Base-by-base conservation (phyloP, 2,113 vertebrate genomes). In the Setophaga coronata region DNA sequence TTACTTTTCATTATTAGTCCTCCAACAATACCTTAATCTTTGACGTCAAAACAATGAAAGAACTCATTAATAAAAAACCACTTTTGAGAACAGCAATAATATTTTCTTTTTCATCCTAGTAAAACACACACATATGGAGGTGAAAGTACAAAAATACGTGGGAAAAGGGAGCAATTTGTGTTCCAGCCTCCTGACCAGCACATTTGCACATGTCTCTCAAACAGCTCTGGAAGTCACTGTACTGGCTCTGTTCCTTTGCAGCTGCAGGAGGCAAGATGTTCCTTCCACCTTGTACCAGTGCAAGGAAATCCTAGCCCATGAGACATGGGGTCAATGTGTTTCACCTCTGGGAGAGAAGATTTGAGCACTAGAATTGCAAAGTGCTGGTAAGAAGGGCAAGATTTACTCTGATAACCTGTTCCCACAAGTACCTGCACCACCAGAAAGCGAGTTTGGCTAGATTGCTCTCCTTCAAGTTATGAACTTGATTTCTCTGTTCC, bases 221-320 rank as follows among this genome's bases (percentile, higher is more conserved):
- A 72, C 20, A 82, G 78, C 29, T 88, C 61, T 80, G 50, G 47
- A 95, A 96, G 51, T 66, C 79, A 69, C n/a, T 91, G 67, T 38
- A 5, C 67, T 97, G 94, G 90, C 67, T 91, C 62, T n/a, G 18
- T 61, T 97, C 91, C 73, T 82, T 24, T 76, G 80, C 87, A 93
- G 88, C 89, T 95, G 91, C 87, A 86, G 88, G 43, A 96, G 87
- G 73, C 86, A 94, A 92, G 84, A 74, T 82, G 96, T 96, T 92
- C 84, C 66, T 93, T 95, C 87, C 54, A 91, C 79, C 54, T 92
- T 66, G 40, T 64, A 65, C n/a, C 67, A 78, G 71, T 73, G 40
- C 48, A 76, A 82, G 74, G 56, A 84, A 95, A 90, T 82, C 90
- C 65, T 84, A 70, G 56, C 57, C 43, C 88, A 45, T 2, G 9